Base-by-base conservation (phyloP, 37 sponge, comb jelly and placozoan species). In the Mnemiopsis leidyi region DNA sequence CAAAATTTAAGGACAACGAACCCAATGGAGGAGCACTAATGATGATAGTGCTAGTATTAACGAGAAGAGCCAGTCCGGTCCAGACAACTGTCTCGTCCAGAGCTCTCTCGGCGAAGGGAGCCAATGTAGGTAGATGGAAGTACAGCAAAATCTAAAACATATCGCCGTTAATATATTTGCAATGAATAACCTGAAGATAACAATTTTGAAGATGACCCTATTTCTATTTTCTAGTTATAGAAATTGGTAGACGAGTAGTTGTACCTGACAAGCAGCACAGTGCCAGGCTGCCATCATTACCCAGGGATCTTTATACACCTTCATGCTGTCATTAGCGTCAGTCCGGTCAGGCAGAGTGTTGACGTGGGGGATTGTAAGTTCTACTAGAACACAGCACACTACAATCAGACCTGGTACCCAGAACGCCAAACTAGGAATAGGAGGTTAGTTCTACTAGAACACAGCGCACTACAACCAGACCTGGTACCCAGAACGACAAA, bases 1-100 rank as follows among this genome's bases (percentile, higher is more conserved):
- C n/a, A n/a, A n/a, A n/a, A n/a, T n/a, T n/a, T n/a, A n/a, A n/a
- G n/a, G n/a, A n/a, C n/a, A n/a, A n/a, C 61, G 61, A 18, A 85
- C 90, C 90, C 0, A 85, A 61, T 18, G 90, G 90, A n/a, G 90
- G 90, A 25, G 90, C 90, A 25, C 90, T 85, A 61, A 85, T 85
- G 29, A 85, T 39, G 26, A 85, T 85, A 0, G 90, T 85, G 36
- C 90, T 85, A 29, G 90, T 85, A 28, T 85, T 85, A 3, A 85
- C 90, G 0, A 85, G 90, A 0, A 85, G 90, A 28, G 90, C 90
- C 1, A 85, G 40, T 40, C 90, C 90, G 0, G 90, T 85, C 90
- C 90, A 85, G 0, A 85, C 39, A 9, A 85, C 30, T 0, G 24
- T 25, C 30, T 39, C 48, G 0, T 28, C 61, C 1, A 85, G 90